Conservation (phyloP, 2,113 vertebrate genomes). For the Ctenomys sociabilis region DNA sequence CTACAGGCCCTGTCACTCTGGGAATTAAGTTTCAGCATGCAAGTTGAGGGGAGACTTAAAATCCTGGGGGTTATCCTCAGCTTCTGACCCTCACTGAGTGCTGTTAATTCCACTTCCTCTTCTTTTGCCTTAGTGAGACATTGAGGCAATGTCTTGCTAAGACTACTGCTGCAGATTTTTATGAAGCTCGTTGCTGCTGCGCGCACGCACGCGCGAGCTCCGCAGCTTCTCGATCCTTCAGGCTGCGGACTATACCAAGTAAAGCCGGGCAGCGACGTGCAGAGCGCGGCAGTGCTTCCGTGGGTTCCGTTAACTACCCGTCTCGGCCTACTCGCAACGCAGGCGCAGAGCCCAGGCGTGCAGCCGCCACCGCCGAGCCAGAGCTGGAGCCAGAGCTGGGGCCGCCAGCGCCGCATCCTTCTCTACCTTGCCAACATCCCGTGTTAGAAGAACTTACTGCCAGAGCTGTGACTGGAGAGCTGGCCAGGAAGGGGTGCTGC, state of each 20-base stretch:
- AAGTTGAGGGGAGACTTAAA: too few species aligned
- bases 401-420: slow-evolving; percentile 60
- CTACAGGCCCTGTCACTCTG: background rate
- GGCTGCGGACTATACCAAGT: slow-evolving; percentile 70
- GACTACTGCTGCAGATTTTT: too few species aligned
- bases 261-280: background rate
- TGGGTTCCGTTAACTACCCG: background rate
- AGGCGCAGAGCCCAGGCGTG: slow-evolving; percentile 70
- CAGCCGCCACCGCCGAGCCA: slow-evolving; percentile 63
- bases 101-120: background rate
- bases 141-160: background rate
- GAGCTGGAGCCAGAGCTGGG: slow-evolving; percentile 42
- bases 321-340: slow-evolving; percentile 48
- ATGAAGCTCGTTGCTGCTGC: background rate
- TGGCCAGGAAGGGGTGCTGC: too few species aligned
- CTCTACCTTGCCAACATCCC: too few species aligned
- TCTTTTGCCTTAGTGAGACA: background rate
- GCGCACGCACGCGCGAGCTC: slow-evolving; percentile 54
- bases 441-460: too few species aligned
- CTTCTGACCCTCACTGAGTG: background rate
- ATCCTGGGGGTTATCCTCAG: background rate
- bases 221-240: background rate
- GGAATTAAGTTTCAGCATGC: background rate
- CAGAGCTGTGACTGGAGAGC: too few species aligned
- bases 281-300: background rate